Conservation (phyloP, 2,888 invertebrate genomes). For the Idaea dimidiata region DNA sequence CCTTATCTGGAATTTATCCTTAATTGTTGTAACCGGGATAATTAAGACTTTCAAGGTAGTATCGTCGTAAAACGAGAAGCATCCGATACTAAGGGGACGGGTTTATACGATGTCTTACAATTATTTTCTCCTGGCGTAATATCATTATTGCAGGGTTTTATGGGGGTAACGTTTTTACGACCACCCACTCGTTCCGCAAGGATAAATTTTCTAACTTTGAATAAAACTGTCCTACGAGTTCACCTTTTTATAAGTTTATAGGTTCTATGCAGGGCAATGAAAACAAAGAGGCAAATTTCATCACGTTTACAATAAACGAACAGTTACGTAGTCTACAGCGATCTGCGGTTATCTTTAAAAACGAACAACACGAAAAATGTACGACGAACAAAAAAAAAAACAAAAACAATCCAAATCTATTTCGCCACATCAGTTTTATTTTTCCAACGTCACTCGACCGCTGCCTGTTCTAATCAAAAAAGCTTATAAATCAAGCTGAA, state of each 20-base stretch:
- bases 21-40: constrained; percentile 40
- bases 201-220: constrained; percentile 31
- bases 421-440: neutral
- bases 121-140: constrained; percentile 56
- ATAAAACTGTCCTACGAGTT: constrained; percentile 30
- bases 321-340: neutral
- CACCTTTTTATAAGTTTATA: constrained; percentile 29
- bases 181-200: constrained; percentile 30
- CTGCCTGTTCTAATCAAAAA: neutral
- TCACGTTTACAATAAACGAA: neutral
- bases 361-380: neutral
- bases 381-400: neutral
- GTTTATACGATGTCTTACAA: constrained; percentile 54
- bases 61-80: constrained; percentile 51
- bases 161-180: constrained; percentile 56
- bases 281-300: neutral
- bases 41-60: constrained; percentile 48
- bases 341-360: neutral
- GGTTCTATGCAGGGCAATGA: constrained; percentile 7
- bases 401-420: neutral
- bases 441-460: neutral
- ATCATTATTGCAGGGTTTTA: constrained; percentile 61
- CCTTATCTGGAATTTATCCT: neutral
- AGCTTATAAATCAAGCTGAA: neutral
- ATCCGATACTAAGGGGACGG: constrained; percentile 27